Percentiles rank a stretch among this genome's conserved stretches.
These are phyloP conservation scores for Lepeophtheirus nordmannii DNA, from an alignment of 2,888 invertebrate genomes.

Conservation along the genomic window DNA sequence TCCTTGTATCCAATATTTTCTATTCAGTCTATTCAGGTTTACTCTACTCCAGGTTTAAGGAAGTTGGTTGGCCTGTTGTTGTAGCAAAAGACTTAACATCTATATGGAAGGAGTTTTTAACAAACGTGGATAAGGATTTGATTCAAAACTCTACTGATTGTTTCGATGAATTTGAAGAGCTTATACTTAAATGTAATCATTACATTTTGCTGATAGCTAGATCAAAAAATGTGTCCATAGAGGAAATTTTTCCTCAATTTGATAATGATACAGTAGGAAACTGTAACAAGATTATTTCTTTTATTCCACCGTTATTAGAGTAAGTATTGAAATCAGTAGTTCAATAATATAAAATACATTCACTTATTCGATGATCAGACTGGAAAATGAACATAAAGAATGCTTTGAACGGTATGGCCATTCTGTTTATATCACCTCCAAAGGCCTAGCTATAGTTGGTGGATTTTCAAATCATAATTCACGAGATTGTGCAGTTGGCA, in stretches of 20 bases:
- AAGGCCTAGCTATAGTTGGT: background rate
- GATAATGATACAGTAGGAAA: background rate
- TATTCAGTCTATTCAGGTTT: too few species aligned
- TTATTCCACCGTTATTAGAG: background rate
- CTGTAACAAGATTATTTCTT: background rate
- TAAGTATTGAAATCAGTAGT: background rate
- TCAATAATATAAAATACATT: background rate
- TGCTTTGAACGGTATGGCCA: background rate
- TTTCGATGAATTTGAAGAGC: conserved; percentile 12
- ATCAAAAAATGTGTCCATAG: background rate
- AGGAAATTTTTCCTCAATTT: background rate
- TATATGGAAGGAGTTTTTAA: background rate
- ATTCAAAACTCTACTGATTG: background rate
- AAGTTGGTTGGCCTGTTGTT: background rate
- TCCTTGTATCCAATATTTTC: too few species aligned
- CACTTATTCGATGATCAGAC: background rate
- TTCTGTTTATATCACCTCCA: background rate
- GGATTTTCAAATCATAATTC: background rate
- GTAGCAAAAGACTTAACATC: background rate
- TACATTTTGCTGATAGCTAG: background rate
- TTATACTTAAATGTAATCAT: conserved; percentile 5
- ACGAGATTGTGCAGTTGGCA: background rate
- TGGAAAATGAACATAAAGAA: background rate
- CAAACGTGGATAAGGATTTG: too few species aligned
- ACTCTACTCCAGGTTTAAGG: background rate